Base-by-base conservation (phyloP, 2,888 invertebrate species). In the Drosophila leonis region DNA sequence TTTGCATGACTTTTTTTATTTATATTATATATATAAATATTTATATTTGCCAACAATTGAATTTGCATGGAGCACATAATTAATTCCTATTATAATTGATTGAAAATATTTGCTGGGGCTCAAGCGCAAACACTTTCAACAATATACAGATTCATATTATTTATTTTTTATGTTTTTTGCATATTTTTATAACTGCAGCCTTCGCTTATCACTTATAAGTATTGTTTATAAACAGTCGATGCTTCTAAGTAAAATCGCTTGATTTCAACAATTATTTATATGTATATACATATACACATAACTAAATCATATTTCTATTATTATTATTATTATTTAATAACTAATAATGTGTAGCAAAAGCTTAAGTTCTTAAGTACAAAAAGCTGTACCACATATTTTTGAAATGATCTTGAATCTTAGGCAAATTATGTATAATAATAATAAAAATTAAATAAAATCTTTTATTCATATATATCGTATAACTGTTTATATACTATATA, bases 91-190 rank as follows among this genome's bases (percentile, higher is more conserved):
- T 64, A 39, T 57, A 39, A 46, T 39, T 54, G 71, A 84, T 87
- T 77, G 88, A 80, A 82, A 85, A 69, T 69, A 85, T 90, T 85
- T 85, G 90, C 82, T 61, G 88, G 84, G 84, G 84, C 84, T 85
- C 84, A 73, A 39, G 63, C 41, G 86, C 84, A 84, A 85, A 90
- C 69, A 82, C 63, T 90, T 88, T 61, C 70, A 84, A 79, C 82
- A 65, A 54, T 64, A 48, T 65, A 60, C 5, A 18, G 2, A 35
- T n/a, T 24, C 13, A n/a, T 24, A 24, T 29, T 24, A 48, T 57
- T 61, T 54, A 51, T 60, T n/a, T 31, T 39, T 55, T 56, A 55
- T 8, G 9, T 46, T 27, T 49, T 61, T 54, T 56, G 56, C 51
- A 60, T 49, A 24, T 39, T 48, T 56, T 29, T 37, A 57, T n/a